A percentile compares a stretch with the other conserved stretches of the same genome.
These are phyloP conservation scores for Pseudomyrmex cubaensis DNA, from an alignment of 1,140 invertebrate genomes.

Conservation along the genomic window DNA sequence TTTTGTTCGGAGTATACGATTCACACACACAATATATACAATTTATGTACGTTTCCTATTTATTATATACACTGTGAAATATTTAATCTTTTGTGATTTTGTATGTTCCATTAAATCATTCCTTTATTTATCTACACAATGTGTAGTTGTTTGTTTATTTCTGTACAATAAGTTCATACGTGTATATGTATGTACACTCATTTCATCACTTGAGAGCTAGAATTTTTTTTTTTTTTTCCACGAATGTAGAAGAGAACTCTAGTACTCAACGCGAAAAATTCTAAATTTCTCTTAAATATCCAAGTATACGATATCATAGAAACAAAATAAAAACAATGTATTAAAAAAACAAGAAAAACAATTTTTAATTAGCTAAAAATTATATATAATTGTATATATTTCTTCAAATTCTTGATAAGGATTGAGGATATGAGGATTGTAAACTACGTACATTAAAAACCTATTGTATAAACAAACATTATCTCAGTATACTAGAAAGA, in stretches of 20 bases:
- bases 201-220: background rate
- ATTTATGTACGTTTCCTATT: constrained; percentile 40
- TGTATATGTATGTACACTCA: background rate
- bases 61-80: constrained; percentile 1
- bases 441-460: constrained; percentile 6
- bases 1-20: background rate
- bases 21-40: constrained; percentile 5
- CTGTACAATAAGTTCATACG: background rate
- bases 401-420: constrained; percentile 16
- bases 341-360: background rate
- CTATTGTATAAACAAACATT: constrained; percentile 7
- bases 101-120: constrained; percentile 57
- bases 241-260: too few relatives aligned
- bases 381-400: constrained; percentile 50
- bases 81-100: constrained; percentile 50
- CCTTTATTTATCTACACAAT: constrained; percentile 68
- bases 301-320: background rate
- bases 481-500: constrained; percentile 21
- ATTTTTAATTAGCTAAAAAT: background rate
- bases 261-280: too few relatives aligned
- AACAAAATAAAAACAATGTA: too few relatives aligned
- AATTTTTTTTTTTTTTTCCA: too few relatives aligned
- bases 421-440: background rate
- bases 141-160: constrained; percentile 23
- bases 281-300: background rate